Evolutionary conservation across 2,797 vertebrate species (phyloP), one percentile per base, ranked within the genome.

Genomic region (Tarsius wallacei): DNA sequence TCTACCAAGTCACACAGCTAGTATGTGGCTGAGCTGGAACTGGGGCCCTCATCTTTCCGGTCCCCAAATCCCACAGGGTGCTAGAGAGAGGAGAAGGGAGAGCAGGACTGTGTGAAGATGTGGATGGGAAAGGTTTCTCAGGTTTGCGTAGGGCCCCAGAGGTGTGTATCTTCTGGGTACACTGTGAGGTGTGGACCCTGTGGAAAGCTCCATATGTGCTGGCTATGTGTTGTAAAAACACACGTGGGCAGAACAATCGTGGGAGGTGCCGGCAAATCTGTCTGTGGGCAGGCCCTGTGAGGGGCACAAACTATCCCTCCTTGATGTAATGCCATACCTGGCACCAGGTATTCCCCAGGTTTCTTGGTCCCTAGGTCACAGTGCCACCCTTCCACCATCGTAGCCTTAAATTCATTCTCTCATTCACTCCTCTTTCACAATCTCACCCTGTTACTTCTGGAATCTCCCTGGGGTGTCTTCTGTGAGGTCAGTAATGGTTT

Each of bases 351-450:
- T 21, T 47, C 64, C 42, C 53, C 33, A 22, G 4, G 19, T 70
- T n/a, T 90, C 76, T 28, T 64, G 70, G 15, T 57, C 26, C 14
- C 36, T 59, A 26, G 16, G n/a, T 55, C 11, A 21, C 24, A 42
- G 33, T 4, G 59, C 28, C 53, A 53, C 33, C 66, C 21, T 24
- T 78, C 61, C 24, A 47, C 78, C 33, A 14, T 59, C 53, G 19
- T 0, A 47, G 61, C 22, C 61, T 51, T 21, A 28, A 47, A 49
- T 21, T 31, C 19, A 3, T 42, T 21, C 57, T 92, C 55, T 57
- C 26, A 0, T 2, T n/a, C 28, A 47, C 16, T 11, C 22, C n/a
- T 61, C 19, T 49, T 61, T 16, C 15, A 13, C 6, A 2, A 0
- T 57, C 28, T 90, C 26, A 26, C 22, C 28, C 28, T 16, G 14